A percentile compares a stretch with the other conserved stretches of the same genome.
phyloP scores from a whole-genome alignment of 2,888 invertebrate genomes.

The Erannis defoliaria region DNA sequence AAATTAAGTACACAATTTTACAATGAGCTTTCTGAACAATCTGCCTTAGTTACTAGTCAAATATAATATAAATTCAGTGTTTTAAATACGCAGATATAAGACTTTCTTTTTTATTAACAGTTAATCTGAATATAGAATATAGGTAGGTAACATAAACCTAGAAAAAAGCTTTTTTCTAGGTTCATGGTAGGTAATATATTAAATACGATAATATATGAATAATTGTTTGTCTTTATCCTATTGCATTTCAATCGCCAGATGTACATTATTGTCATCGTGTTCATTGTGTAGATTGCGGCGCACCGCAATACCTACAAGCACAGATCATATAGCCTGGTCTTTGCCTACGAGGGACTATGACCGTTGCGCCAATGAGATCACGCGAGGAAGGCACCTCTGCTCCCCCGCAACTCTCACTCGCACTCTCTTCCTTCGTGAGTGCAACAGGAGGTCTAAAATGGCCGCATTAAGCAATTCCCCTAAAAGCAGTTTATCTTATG shows the following conservation, averaged over 20 bases:
- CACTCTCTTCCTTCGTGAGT: background rate
- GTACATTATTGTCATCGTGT: constrained; percentile 80
- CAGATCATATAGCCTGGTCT: too few relatives aligned
- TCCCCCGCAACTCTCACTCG: background rate
- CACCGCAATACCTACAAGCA: constrained; percentile 22
- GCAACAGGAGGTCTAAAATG: too few relatives aligned
- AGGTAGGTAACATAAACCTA: too few relatives aligned
- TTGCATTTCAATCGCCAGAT: constrained; percentile 63
- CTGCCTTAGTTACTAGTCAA: background rate
- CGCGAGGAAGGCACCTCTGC: background rate
- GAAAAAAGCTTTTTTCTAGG: constrained; percentile 25
- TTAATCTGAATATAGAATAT: too few relatives aligned
- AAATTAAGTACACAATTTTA: constrained; percentile 26
- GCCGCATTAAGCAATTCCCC: too few relatives aligned
- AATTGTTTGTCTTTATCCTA: constrained; percentile 35
- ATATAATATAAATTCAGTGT: background rate
- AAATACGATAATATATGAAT: constrained; percentile 14
- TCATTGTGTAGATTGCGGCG: constrained; percentile 56
- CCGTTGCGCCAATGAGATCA: background rate
- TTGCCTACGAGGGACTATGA: background rate
- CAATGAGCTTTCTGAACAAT: constrained; percentile 13
- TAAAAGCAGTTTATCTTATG: too few relatives aligned
- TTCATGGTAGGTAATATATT: constrained; percentile 17
- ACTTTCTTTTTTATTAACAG: background rate
- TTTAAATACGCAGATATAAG: constrained; percentile 3